Evolutionary conservation across 2,797 vertebrate species (phyloP), one percentile per base, ranked within the genome.

Genomic region (Takifugu ocellatus): DNA sequence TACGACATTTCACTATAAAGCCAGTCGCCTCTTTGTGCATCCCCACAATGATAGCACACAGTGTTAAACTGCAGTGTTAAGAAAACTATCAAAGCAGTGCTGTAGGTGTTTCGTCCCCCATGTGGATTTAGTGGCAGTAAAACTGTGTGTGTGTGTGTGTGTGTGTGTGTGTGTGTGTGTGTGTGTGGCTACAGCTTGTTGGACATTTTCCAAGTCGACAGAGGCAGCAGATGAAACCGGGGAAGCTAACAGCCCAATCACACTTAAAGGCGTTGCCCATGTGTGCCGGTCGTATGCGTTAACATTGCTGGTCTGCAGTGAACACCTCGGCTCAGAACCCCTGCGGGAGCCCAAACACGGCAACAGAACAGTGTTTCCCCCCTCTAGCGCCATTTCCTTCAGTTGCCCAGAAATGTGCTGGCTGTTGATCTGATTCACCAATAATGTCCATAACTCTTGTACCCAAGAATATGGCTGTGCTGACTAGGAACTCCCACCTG

Each of bases 61-160:
- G n/a, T 45, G 15, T 45, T 17, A 16, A 55, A 59, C 56, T 63
- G 59, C 7, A 5, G 56, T 62, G 56, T 66, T 73, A 45, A 48
- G 50, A 60, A 72, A 69, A 55, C 66, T 59, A 78, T 82, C 71
- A 86, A 81, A 83, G 77, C 66, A 44, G 54, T 36, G 70, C 72
- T 80, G 71, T 52, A 69, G 66, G 70, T 77, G 62, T 77, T 75
- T 54, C 68, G 75, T 57, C 59, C 65, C 71, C 71, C 64, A 27
- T 51, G 70, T 61, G 74, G 66, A 65, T 45, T 65, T 54, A 33
- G 62, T 17, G 50, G 74, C 65, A 64, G 45, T 3, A 25, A 62
- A 83, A 64, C 51, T 77, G 58, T 33, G 33, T 33, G 33, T 33
- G 33, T 33, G 33, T 33, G 10, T 9, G 31, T 33, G 31, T 9